Conservation (phyloP, 2,797 vertebrate species). For the Paedocypris micromegethes region DNA sequence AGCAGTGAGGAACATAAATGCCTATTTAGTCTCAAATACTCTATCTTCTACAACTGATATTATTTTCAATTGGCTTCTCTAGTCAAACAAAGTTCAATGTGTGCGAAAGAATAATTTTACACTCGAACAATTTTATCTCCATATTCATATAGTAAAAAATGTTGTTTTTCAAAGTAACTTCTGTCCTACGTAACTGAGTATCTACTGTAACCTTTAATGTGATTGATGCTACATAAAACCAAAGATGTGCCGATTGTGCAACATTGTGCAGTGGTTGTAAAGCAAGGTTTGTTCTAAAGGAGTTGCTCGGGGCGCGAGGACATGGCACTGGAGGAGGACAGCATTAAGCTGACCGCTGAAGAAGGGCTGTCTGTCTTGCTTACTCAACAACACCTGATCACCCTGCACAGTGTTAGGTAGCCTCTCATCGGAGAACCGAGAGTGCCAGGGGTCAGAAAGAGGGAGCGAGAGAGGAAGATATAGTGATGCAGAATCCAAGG, state of each 20-base stretch:
- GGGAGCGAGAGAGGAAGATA: constrained; percentile 33
- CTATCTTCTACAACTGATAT: too few species aligned
- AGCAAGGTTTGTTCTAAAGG: constrained; percentile 6
- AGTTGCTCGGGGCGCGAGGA: constrained; percentile 63
- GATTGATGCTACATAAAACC: not conserved
- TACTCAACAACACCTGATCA: constrained; percentile 79
- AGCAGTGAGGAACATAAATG: too few species aligned
- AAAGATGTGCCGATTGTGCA: constrained; percentile 10
- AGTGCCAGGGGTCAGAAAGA: constrained; percentile 69
- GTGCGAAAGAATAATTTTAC: too few species aligned
- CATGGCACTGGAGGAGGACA: constrained; percentile 58
- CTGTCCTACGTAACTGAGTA: too few species aligned
- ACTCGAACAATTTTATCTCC: too few species aligned
- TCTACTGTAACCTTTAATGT: too few species aligned
- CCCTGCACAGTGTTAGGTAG: constrained; percentile 71
- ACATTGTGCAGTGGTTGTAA: constrained; percentile 9
- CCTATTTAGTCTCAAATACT: too few species aligned
- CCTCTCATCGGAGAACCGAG: constrained; percentile 69
- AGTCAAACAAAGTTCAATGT: too few species aligned
- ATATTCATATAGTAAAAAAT: too few species aligned
- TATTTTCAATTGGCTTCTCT: too few species aligned
- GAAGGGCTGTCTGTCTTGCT: constrained; percentile 67
- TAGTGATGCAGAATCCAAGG: constrained; percentile 26
- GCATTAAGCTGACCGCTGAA: constrained; percentile 77
- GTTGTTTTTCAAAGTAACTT: too few species aligned